A percentile compares a stretch with the other conserved stretches of the same genome.
phyloP scores from a whole-genome alignment of 2,888 invertebrate genomes.

The Ametastegia equiseti region DNA sequence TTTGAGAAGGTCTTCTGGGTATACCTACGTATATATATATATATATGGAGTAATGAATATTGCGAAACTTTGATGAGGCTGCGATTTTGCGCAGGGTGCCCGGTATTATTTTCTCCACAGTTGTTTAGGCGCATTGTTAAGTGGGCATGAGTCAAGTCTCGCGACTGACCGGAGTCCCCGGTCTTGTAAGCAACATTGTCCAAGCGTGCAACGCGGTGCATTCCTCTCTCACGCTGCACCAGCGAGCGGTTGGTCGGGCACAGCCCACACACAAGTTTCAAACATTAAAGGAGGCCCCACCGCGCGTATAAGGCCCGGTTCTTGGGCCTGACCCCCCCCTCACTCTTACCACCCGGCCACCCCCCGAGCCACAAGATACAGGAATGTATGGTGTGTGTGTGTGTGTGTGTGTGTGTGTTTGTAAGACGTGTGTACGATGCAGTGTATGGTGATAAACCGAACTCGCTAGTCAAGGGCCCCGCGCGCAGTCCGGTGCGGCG shows the following conservation, averaged over 20 bases:
- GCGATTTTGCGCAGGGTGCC: background rate
- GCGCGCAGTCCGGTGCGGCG: background rate
- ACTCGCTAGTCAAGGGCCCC: constrained; percentile 37
- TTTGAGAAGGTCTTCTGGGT: too few species aligned
- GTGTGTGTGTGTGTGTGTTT: constrained; percentile 48
- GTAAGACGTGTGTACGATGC: constrained; percentile 40
- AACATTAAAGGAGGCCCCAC: constrained; percentile 51
- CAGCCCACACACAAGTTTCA: constrained; percentile 60
- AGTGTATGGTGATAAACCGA: constrained; percentile 45
- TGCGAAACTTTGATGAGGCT: background rate
- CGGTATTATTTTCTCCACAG: constrained; percentile 1
- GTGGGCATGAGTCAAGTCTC: constrained; percentile 44
- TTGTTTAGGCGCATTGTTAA: constrained; percentile 45
- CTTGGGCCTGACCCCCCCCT: constrained; percentile 18
- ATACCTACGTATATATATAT: background rate
- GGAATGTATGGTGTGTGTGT: constrained; percentile 8
- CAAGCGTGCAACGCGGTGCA: constrained; percentile 58
- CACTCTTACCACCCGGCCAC: constrained; percentile 38
- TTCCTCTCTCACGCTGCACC: constrained; percentile 74
- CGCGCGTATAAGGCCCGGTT: constrained; percentile 48
- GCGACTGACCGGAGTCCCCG: constrained; percentile 27
- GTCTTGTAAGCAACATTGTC: constrained; percentile 43
- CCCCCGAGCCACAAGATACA: constrained; percentile 50
- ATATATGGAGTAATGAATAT: background rate
- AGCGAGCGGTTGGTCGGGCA: constrained; percentile 57